A percentile compares a stretch with the other conserved stretches of the same genome.
These are phyloP conservation scores for Cossypha niveicapilla DNA, from an alignment of 2,797 vertebrate genomes.

Conservation along the genomic window DNA sequence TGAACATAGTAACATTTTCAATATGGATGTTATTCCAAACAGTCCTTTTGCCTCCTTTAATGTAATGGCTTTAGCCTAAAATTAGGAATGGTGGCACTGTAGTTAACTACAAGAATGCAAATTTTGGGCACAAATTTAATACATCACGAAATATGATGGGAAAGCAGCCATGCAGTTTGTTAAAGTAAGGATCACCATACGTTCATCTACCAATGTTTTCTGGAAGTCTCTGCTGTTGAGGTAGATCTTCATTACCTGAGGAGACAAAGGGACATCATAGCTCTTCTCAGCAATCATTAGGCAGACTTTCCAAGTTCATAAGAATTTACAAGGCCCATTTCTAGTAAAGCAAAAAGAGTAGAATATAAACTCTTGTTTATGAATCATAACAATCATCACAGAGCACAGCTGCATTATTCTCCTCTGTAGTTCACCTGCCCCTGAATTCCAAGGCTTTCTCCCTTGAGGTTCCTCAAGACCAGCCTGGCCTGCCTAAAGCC, in stretches of 20 bases:
- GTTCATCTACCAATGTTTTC: background rate
- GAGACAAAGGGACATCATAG: background rate
- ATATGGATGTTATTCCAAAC: background rate
- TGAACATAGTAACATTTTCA: background rate
- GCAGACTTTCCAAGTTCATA: background rate
- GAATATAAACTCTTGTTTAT: background rate
- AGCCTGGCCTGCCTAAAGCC: background rate
- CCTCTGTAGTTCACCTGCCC: background rate
- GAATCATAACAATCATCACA: background rate
- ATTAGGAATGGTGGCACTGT: background rate
- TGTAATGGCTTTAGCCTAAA: background rate
- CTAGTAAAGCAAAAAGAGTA: background rate
- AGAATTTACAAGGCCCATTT: background rate
- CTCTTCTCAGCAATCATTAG: background rate
- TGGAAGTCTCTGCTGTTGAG: background rate
- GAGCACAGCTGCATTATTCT: background rate
- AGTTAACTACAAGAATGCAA: background rate
- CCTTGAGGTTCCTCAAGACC: background rate
- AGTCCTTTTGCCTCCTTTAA: background rate
- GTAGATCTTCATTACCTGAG: background rate
- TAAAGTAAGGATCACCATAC: background rate
- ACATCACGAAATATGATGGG: background rate
- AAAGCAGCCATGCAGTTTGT: fast-evolving
- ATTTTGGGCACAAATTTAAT: background rate
- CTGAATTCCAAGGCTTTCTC: background rate